Conservation (phyloP, 2,888 invertebrate genomes). For the Coecobrya sp. region DNA sequence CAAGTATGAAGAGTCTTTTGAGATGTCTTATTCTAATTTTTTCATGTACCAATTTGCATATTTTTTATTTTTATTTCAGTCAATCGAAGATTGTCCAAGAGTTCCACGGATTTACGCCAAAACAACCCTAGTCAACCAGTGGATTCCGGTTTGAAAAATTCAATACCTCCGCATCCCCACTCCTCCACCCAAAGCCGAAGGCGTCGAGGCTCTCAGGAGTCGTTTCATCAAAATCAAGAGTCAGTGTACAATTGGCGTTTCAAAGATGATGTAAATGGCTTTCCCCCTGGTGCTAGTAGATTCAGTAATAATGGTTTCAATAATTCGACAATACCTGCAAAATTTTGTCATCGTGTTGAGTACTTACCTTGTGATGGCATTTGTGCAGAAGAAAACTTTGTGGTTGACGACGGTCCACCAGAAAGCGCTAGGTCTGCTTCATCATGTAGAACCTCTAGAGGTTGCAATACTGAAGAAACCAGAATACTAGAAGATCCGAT, state of each 20-base stretch:
- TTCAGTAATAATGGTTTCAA: conserved; percentile 58
- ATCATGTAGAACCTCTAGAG: conserved; percentile 85
- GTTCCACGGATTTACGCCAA: conserved; percentile 82
- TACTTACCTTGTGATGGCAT: conserved; percentile 86
- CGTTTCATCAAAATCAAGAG: conserved; percentile 38
- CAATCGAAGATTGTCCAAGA: conserved; percentile 80
- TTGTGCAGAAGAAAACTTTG: conserved; percentile 85
- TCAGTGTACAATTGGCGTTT: conserved; percentile 74
- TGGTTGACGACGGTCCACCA: conserved; percentile 68
- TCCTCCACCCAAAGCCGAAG: neutral
- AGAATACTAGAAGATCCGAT: conserved; percentile 83
- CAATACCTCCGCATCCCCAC: neutral
- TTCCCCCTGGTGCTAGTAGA: conserved; percentile 55
- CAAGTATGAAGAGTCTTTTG: neutral
- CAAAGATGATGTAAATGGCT: conserved; percentile 66
- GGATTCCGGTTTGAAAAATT: neutral
- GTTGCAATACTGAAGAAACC: conserved; percentile 86
- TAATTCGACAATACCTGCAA: conserved; percentile 60
- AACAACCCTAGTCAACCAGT: neutral
- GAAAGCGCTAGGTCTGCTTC: conserved; percentile 84
- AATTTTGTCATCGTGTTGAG: conserved; percentile 84
- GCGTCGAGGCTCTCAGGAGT: conserved; percentile 61
- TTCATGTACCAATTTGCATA: neutral
- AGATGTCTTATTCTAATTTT: too few species aligned
- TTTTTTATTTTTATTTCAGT: conserved; percentile 56